Conservation (phyloP, 37 sponge, comb jelly and placozoan species). For the Cladorhizidae sp. region DNA sequence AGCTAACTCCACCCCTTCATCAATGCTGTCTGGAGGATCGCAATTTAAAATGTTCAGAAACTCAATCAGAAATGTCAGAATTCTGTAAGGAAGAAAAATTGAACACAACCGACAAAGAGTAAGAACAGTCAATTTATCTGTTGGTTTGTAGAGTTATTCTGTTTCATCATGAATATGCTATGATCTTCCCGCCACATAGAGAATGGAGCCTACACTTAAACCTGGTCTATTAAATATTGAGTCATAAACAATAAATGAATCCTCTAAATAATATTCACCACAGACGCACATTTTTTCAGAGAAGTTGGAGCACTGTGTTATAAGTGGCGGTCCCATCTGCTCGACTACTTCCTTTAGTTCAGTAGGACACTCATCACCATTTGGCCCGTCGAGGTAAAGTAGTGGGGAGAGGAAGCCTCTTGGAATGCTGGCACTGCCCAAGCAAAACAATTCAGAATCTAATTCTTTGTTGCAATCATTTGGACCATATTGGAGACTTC, state of each 20-base stretch:
- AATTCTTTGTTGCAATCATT: no score
- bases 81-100: no score
- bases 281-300: background rate
- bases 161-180: no score
- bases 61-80: background rate
- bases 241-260: no score
- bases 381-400: background rate
- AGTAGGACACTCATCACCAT: background rate
- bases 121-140: no score
- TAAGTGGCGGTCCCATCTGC: background rate
- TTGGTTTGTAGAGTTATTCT: no score
- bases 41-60: background rate
- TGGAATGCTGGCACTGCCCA: slow-evolving; percentile 6
- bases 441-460: background rate
- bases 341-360: background rate
- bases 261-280: no score
- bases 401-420: slow-evolving; percentile 14
- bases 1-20: background rate
- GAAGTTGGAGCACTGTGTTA: background rate
- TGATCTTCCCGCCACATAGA: no score
- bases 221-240: no score
- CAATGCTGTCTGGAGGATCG: background rate
- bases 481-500: no score
- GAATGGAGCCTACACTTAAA: no score
- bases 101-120: no score